These are phyloP conservation scores for Limnephilus marmoratus DNA, from an alignment of 2,888 invertebrate species.

Conservation along the genomic window DNA sequence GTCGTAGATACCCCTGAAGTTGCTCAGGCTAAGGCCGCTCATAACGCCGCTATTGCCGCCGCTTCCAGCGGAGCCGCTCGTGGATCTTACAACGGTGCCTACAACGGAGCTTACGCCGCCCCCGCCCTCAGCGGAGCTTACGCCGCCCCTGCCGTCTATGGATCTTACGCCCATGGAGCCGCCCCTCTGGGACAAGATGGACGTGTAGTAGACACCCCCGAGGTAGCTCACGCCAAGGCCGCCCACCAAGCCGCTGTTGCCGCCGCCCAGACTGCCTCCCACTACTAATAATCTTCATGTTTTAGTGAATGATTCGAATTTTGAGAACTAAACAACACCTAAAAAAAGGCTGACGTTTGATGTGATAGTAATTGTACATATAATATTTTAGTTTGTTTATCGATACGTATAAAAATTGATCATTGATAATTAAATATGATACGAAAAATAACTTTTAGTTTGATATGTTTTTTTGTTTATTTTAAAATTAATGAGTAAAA, in stretches of 20 bases:
- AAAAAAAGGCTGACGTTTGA: background rate
- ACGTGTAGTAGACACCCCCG: constrained; percentile 63
- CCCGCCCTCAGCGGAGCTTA: constrained; percentile 65
- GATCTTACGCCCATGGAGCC: constrained; percentile 71
- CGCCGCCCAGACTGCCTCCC: background rate
- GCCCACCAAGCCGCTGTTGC: constrained; percentile 68
- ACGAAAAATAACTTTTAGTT: background rate
- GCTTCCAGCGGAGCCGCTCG: constrained; percentile 57
- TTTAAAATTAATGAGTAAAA: too few species aligned
- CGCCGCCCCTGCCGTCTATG: too few species aligned
- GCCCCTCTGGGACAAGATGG: constrained; percentile 52
- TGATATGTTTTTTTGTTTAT: too few species aligned
- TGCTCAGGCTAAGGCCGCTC: constrained; percentile 65
- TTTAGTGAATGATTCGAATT: background rate
- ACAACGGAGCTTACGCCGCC: constrained; percentile 69
- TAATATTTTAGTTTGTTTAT: background rate
- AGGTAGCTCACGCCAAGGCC: constrained; percentile 63
- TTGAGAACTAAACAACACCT: background rate
- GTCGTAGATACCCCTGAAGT: constrained; percentile 64
- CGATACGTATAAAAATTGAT: background rate
- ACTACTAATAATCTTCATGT: background rate
- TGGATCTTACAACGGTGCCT: constrained; percentile 68
- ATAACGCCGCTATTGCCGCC: constrained; percentile 68
- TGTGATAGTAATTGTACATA: background rate
- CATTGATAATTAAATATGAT: background rate